Evolutionary conservation across 2,113 vertebrate genomes (phyloP).

Genomic region (Vombatus ursinus): DNA sequence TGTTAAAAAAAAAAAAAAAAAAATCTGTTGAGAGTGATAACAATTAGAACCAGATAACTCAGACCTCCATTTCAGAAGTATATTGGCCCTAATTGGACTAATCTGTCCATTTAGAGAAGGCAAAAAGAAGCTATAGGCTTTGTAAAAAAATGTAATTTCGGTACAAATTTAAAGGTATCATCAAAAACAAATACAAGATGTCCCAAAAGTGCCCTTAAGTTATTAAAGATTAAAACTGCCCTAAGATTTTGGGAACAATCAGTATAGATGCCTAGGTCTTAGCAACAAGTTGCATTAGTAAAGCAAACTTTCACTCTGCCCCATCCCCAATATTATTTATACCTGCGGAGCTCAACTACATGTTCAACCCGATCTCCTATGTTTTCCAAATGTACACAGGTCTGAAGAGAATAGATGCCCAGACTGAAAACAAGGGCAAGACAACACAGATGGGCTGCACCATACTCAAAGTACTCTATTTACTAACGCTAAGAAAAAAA

Average conservation of each 20-base stretch:
- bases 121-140: not conserved
- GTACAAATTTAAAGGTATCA: not conserved
- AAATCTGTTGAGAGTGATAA: not conserved
- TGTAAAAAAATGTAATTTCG: not conserved
- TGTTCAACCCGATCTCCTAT: not conserved
- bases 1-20: not conserved
- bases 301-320: not conserved
- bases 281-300: not conserved
- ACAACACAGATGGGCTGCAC: not conserved
- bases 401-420: no score
- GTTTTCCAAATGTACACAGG: not conserved
- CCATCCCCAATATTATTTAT: not conserved
- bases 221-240: not conserved
- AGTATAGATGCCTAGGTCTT: not conserved
- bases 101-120: conserved; percentile 26
- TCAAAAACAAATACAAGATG: not conserved
- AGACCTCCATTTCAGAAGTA: not conserved
- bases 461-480: not conserved
- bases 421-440: no score
- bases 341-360: not conserved
- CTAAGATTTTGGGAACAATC: not conserved
- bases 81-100: conserved; percentile 1
- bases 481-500: not conserved
- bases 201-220: not conserved
- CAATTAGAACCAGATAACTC: not conserved